Evolutionary conservation across 1,140 invertebrate genomes (phyloP).

Genomic region (Laupala kohalensis): DNA sequence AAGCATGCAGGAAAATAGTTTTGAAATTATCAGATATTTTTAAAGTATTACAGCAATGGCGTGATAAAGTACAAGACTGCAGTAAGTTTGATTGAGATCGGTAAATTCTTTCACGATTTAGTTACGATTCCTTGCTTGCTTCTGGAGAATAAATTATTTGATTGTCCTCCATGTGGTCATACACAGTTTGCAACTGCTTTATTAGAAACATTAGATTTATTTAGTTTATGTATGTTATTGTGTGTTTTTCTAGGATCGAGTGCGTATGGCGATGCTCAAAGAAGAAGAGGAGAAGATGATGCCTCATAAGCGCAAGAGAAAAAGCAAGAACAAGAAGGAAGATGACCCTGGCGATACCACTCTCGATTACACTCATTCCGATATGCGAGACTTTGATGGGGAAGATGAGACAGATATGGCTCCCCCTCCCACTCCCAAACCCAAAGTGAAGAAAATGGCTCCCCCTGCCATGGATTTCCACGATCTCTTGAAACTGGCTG

Average conservation of each 20-base stretch:
- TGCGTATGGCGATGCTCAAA: slow-evolving; percentile 56
- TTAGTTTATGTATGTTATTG: too few species aligned
- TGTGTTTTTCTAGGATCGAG: slow-evolving; percentile 45
- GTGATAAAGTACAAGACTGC: too few species aligned
- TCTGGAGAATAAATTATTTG: too few species aligned
- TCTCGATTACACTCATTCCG: slow-evolving; percentile 13
- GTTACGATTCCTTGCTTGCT: too few species aligned
- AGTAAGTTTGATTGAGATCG: too few species aligned
- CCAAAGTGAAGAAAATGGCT: slow-evolving; percentile 11
- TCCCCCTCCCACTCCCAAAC: slow-evolving; percentile 38
- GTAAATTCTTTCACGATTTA: too few species aligned
- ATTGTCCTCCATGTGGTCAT: too few species aligned
- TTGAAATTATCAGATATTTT: too few species aligned
- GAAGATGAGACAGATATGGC: slow-evolving; percentile 32
- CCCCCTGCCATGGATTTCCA: slow-evolving; percentile 62
- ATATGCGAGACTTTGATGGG: slow-evolving; percentile 22
- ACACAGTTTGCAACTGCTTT: too few species aligned
- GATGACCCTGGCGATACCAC: slow-evolving; percentile 20
- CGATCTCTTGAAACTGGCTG: slow-evolving; percentile 61
- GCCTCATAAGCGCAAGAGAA: slow-evolving; percentile 51
- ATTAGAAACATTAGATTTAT: too few species aligned
- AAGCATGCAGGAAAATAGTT: too few species aligned
- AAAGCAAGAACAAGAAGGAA: slow-evolving; percentile 26
- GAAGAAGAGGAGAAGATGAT: slow-evolving; percentile 56
- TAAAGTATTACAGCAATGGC: too few species aligned